phyloP scores from a whole-genome alignment of 2,113 vertebrate species.

The Tenebrosternarchus preto region DNA sequence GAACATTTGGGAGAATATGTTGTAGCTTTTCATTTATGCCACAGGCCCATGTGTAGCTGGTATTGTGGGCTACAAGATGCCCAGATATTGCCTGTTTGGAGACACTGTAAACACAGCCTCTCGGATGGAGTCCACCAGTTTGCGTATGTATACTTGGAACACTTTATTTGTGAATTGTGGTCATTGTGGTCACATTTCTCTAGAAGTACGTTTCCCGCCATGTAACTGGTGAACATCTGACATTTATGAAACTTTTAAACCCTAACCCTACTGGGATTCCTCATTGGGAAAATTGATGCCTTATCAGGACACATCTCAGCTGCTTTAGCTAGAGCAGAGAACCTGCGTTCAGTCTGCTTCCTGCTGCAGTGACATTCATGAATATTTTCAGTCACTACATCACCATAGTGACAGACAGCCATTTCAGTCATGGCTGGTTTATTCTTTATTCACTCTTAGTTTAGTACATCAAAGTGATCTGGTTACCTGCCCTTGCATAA shows the following conservation, averaged over 20 bases:
- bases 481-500: neutral
- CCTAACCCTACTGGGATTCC: too few relatives aligned
- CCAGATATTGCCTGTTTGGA: slow-evolving; percentile 81
- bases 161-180: neutral
- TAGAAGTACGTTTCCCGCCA: too few relatives aligned
- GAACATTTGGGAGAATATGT: neutral
- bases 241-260: too few relatives aligned
- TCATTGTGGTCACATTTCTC: neutral
- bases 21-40: neutral
- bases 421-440: neutral
- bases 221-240: too few relatives aligned
- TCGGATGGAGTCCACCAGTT: slow-evolving; percentile 80
- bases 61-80: slow-evolving; percentile 82
- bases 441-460: neutral
- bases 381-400: slow-evolving; percentile 49
- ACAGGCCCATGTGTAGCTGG: slow-evolving; percentile 80
- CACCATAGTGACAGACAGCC: slow-evolving; percentile 39
- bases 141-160: slow-evolving; percentile 67
- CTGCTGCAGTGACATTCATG: slow-evolving; percentile 15
- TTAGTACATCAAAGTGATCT: neutral
- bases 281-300: neutral
- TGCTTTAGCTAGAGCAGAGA: neutral
- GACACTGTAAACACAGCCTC: slow-evolving; percentile 83
- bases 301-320: neutral
- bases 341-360: slow-evolving; percentile 8